A percentile compares a stretch with the other conserved stretches of the same genome.
These are phyloP conservation scores for Melanotaenia trifasciata DNA, from an alignment of 2,797 vertebrate genomes.

Conservation along the genomic window DNA sequence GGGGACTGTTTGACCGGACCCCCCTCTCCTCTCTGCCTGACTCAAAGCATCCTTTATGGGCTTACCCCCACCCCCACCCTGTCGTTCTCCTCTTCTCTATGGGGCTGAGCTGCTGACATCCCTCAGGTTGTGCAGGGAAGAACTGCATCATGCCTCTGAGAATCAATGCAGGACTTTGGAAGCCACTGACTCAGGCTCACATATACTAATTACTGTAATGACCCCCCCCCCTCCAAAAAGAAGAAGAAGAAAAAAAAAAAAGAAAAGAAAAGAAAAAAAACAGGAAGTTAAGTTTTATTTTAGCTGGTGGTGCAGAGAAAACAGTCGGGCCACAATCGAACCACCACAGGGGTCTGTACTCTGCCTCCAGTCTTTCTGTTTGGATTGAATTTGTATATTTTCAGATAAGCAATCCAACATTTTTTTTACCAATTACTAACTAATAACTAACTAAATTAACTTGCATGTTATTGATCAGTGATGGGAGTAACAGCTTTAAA, in stretches of 20 bases:
- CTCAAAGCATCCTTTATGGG: constrained; percentile 85
- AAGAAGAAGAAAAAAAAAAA: no score
- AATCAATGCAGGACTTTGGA: constrained; percentile 50
- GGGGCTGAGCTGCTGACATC: constrained; percentile 68
- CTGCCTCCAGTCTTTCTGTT: no score
- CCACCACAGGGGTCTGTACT: no score
- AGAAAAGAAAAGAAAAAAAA: no score
- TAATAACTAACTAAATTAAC: no score
- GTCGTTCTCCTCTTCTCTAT: constrained; percentile 22
- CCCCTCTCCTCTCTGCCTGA: constrained; percentile 58
- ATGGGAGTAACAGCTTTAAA: no score
- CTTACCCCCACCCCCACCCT: constrained; percentile 58
- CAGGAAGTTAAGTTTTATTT: neutral
- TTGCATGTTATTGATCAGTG: no score
- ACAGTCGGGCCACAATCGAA: neutral
- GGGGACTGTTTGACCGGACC: constrained; percentile 72
- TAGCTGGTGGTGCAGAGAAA: neutral
- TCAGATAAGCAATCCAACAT: no score
- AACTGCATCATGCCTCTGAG: constrained; percentile 55
- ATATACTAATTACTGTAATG: constrained; percentile 2
- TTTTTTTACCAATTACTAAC: no score
- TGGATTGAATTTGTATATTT: no score
- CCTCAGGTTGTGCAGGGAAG: constrained; percentile 65
- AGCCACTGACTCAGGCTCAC: constrained; percentile 27
- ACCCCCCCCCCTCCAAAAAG: no score